Base-by-base conservation (phyloP, 2,797 vertebrate species). In the Falco novaeseelandiae region DNA sequence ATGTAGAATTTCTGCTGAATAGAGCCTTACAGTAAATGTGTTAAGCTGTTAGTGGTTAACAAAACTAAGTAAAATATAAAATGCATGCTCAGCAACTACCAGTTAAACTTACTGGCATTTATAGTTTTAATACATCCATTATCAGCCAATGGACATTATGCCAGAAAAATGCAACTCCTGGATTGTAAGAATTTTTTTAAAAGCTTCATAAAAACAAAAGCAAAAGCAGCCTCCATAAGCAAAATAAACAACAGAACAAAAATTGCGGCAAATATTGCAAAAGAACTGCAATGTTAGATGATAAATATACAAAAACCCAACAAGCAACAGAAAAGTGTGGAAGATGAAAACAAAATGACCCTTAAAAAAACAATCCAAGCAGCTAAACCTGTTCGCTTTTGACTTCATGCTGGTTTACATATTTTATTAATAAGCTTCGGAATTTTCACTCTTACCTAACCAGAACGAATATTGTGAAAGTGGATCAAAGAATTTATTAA, bases 41-140 rank as follows among this genome's bases (percentile, higher is more conserved):
- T 98, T 97, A 98, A 97, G 97, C 66, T 98, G 98, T 98, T 98
- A 98, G 97, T 97, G 94, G 98, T 96, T 97, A 98, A 98, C 97
- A 98, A 97, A 98, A 97, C 87, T 94, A 93, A 92, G 93, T 96
- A 98, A 97, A 98, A 90, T 96, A 95, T 49, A 96, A 97, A 96
- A 97, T 66, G 95, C 98, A 98, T 98, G 97, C 98, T 97, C 80
- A 95, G 95, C 97, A 95, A 83, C 85, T 93, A 91, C 82, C 73
- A 96, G 89, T 95, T 94, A 76, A 97, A 97, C 62, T 96, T 72
- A 91, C 85, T 95, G 88, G 94, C 86, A 91, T 90, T 94, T 90
- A 86, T 22, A 96, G 62, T 92, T 90, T 87, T 91, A 94, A 84
- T 59, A 38, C 29, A 86, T 92, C 96, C 97, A 98, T 95, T 97